A percentile compares a stretch with the other conserved stretches of the same genome.
Evolutionary conservation across 1,140 invertebrate species (phyloP).

Genomic region (Drosophila tsacasi): DNA sequence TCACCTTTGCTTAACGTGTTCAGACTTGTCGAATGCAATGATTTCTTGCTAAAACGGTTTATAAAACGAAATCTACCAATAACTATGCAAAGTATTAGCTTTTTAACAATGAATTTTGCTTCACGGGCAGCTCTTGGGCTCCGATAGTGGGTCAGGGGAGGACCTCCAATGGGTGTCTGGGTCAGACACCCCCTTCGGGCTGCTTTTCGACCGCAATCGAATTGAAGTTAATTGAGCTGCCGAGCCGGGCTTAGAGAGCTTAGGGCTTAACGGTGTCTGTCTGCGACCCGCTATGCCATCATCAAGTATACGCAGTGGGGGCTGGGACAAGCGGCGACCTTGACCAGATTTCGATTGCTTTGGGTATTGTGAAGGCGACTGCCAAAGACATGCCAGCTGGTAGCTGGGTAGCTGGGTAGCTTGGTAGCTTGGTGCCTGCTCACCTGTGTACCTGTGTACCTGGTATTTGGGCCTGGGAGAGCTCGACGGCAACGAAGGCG

Average conservation of each 20-base stretch:
- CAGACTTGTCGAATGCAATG: neutral
- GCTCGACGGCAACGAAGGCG: conserved; percentile 15
- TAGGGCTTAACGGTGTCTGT: conserved; percentile 33
- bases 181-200: neutral
- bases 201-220: conserved; percentile 14
- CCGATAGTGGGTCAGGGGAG: neutral
- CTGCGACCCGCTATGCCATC: conserved; percentile 9
- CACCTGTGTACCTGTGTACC: neutral
- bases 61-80: neutral
- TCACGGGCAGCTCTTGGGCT: neutral
- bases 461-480: neutral
- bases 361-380: conserved; percentile 31
- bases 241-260: conserved; percentile 30
- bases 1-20: neutral
- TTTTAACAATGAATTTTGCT: neutral
- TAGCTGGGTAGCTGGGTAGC: neutral
- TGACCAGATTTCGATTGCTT: conserved; percentile 62
- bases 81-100: neutral
- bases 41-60: neutral
- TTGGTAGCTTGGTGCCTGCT: neutral
- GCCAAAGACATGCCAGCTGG: conserved; percentile 6
- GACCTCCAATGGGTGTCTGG: neutral
- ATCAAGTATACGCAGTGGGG: conserved; percentile 57
- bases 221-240: conserved; percentile 26
- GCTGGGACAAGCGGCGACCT: conserved; percentile 47